Percentiles rank a stretch among this genome's conserved stretches.
Evolutionary conservation across 2,888 invertebrate genomes (phyloP).

Genomic region (Pogonocherus hispidulus): DNA sequence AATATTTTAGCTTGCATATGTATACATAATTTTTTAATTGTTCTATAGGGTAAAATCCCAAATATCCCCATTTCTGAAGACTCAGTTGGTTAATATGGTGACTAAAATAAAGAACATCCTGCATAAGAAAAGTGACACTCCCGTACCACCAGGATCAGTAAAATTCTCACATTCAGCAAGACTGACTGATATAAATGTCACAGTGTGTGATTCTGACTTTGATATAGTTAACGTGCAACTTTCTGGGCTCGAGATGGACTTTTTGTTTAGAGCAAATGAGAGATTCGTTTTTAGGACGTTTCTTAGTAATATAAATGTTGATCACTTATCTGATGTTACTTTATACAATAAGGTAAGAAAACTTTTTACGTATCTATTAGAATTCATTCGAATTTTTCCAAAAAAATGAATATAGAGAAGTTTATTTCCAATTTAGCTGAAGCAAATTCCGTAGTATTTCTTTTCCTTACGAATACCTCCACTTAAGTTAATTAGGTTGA

Average conservation of each 20-base stretch:
- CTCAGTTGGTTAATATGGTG: constrained; percentile 44
- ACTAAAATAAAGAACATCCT: constrained; percentile 55
- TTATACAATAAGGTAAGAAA: constrained; percentile 81
- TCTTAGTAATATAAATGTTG: constrained; percentile 77
- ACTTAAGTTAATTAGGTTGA: too few relatives aligned
- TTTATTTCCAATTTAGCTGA: too few relatives aligned
- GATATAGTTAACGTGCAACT: constrained; percentile 79
- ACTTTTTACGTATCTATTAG: too few relatives aligned
- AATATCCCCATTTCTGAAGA: constrained; percentile 56
- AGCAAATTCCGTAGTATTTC: too few relatives aligned
- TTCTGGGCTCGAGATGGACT: constrained; percentile 80
- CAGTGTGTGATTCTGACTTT: constrained; percentile 80
- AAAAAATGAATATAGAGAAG: too few relatives aligned
- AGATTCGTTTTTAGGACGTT: constrained; percentile 80
- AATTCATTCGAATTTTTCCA: too few relatives aligned
- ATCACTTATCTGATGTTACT: constrained; percentile 81
- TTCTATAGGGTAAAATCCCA: constrained; percentile 53
- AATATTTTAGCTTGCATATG: too few relatives aligned
- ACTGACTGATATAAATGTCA: constrained; percentile 73
- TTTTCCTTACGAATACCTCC: too few relatives aligned
- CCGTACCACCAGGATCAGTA: constrained; percentile 82
- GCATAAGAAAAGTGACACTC: constrained; percentile 71
- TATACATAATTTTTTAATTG: too few relatives aligned
- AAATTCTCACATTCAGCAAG: constrained; percentile 82
- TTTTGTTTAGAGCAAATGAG: constrained; percentile 83